Base-by-base conservation (phyloP, 2,797 vertebrate genomes). In the Falco rusticolus region DNA sequence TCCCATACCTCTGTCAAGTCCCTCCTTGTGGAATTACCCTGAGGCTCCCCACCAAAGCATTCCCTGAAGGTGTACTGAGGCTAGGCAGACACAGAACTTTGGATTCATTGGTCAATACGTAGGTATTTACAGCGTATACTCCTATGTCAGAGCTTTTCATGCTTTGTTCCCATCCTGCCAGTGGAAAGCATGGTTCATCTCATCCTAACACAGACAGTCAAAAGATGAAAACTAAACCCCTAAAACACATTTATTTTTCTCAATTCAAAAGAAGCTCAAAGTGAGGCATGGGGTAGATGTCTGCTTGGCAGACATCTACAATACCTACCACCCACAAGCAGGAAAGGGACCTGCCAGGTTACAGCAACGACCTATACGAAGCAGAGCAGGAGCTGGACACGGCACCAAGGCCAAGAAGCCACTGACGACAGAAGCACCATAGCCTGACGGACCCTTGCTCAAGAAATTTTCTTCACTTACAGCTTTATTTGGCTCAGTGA, bases 161-260 rank as follows among this genome's bases (percentile, higher is more conserved):
- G 20, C 24, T 84, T 37, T 0, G 0, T 11, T 37, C 37, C 16
- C 1, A 0, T 20, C 24, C 33, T 41, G 16, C 11, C 41, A 26
- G 29, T 0, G 6, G 54, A 50, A 18, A 75, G 5, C 39, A 48
- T 2, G 1, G 20, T 64, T 78, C 31, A 50, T 50, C 18, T 71
- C 1, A 5, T 75, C 45, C 28, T 50, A 63, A 41, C 13, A 69
- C 0, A 70, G 57, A 43, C 14, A 34, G 54, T 63, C 14, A 43
- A 48, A 77, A 85, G 59, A 22, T 39, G 4, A 85, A 50, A 39
- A 51, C 9, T 34, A 56, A 89, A 37, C 9, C 6, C 8, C 7
- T 69, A 47, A 63, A 90, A 37, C 18, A n/a, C 5, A 50, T 56
- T 50, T 24, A 7, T 59, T 85, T 80, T 6, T 70, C 16, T 80